Evolutionary conservation across 2,888 invertebrate species (phyloP), one percentile per base, ranked within the genome.

Genomic region (Eupsilia transversa): DNA sequence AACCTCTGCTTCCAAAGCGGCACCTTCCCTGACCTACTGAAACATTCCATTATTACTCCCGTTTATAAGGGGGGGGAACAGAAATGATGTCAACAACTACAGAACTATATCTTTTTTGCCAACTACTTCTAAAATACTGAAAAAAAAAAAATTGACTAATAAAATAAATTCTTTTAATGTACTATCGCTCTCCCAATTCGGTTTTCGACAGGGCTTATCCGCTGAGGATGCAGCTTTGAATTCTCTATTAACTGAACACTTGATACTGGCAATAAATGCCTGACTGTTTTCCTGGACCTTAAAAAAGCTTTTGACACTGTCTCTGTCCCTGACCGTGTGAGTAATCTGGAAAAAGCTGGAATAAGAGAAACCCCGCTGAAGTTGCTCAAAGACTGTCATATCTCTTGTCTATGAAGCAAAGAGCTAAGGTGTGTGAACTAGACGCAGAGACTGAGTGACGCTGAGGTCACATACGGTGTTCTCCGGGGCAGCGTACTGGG

Each of bases 1-100:
- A 43, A 69, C 33, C 68, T 69, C 43, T 5, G 33, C 38, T 43
- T 61, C 68, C 66, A 66, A 66, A 66, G 61, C 43, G 27, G 66
- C 61, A 60, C 35, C 7, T 60, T 60, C 66, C 60, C 66, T 60
- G 61, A 66, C 66, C 66, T 66, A 66, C 20, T 66, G 35, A 66
- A 66, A 66, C 35, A 66, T 35, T 60, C 4, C 35, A 60, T 35
- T 38, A 38, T 66, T 61, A 60, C 60, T 66, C 20, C 35, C 35
- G 27, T 60, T 60, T 35, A 27, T 27, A 61, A 20, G 2, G 12
- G n/a, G 12, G n/a, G n/a, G 27, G 30, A 46, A 27, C 4, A 35
- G 20, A 12, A 27, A 66, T 35, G 14, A 67, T 23, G 0, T 17
- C 60, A 67, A 67, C 38, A 23, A 61, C 67, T 61, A 67, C 38